Evolutionary conservation across 1,140 invertebrate genomes (phyloP), one percentile per base, ranked within the genome.

Genomic region (Scaptomyza montana): DNA sequence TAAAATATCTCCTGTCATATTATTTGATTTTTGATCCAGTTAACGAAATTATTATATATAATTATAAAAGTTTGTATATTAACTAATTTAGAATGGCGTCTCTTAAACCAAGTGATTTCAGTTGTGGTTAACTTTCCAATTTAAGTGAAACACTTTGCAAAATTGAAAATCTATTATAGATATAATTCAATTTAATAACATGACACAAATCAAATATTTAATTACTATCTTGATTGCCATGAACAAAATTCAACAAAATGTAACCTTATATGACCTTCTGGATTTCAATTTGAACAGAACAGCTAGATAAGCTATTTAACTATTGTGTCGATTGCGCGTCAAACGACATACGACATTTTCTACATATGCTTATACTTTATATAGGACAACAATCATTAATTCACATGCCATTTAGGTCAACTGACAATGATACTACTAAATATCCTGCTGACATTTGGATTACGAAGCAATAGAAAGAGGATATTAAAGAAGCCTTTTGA

Each of bases 381-480:
- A 47, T 46, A 33, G 51, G 19, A 80, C 60, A 66, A 36, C 50
- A 41, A 43, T 64, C 41, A 72, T 81, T 36, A 8, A 36, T 33
- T 33, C 8, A 41, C 47, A 43, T 43, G 39, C 12, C 71, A 87
- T 81, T 81, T 70, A 77, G 46, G 43, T 9, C 28, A 33, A 5
- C 16, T 61, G 62, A 41, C 82, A 63, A 69, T 61, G 65, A 65
- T 59, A 50, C 49, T 33, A 56, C 50, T 63, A 45, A 72, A 71
- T 82, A 61, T 54, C 55, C 49, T 74, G 76, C 56, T 79, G 85
- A 71, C 78, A 81, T 86, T 75, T 86, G 47, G 28, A 5, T 30
- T 5, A 30, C 28, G 30, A 6, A 33, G 30, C 39, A 43, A n/a
- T 43, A 43, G n/a, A 16, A 64, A 50, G 16, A 25, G 6, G 21